Conservation (phyloP, 2,113 vertebrate species). For the Mus pahari region DNA sequence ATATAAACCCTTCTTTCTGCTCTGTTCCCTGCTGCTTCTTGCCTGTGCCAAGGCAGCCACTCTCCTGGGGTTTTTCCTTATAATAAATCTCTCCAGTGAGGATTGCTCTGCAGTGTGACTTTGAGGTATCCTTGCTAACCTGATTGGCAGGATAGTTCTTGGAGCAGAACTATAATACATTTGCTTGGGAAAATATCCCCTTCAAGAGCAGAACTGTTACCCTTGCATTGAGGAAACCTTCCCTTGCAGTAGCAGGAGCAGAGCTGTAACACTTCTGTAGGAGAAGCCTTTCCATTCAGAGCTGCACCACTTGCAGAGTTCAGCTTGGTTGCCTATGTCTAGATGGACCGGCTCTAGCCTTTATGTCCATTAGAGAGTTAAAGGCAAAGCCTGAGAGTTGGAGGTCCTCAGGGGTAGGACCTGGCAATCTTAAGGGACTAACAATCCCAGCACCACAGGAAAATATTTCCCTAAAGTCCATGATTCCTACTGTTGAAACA, state of each 20-base stretch:
- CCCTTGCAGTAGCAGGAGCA: background rate
- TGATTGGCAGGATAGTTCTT: background rate
- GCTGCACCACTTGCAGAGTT: background rate
- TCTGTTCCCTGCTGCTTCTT: background rate
- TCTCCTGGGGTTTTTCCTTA: background rate
- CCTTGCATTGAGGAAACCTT: background rate
- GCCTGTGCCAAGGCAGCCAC: background rate
- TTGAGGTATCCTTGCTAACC: background rate
- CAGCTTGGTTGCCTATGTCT: background rate
- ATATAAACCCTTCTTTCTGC: background rate
- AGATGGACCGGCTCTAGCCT: rapidly evolving
- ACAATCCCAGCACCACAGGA: no score
- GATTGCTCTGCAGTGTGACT: background rate
- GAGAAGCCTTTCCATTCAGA: background rate
- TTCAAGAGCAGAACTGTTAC: background rate
- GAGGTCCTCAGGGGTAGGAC: background rate
- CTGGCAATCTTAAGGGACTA: background rate
- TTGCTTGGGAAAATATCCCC: background rate
- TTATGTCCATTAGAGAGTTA: background rate
- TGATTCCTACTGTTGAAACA: background rate
- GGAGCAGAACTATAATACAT: background rate
- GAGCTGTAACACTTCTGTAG: background rate
- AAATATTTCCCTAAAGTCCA: no score
- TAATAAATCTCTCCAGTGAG: background rate
- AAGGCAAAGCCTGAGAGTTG: background rate